phyloP scores from a whole-genome alignment of 92 coral and sea anemone species.

The Virgularia gustaviana region DNA sequence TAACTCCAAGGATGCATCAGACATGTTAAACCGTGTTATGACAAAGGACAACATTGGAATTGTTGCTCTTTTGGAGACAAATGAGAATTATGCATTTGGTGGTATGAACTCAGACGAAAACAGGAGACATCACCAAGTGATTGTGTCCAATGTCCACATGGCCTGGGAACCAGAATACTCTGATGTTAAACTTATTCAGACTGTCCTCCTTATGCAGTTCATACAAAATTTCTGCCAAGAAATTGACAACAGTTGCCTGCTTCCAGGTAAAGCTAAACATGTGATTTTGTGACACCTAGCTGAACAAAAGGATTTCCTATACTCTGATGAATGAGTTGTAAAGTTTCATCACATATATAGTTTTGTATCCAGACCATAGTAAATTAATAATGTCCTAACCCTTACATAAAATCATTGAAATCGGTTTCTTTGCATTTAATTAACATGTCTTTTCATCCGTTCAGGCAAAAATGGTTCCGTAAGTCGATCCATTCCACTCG shows the following conservation, averaged over 20 bases:
- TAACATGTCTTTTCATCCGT: background rate
- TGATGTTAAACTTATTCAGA: constrained; percentile 93
- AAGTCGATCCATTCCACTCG: constrained; percentile 79
- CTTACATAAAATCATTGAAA: too few relatives aligned
- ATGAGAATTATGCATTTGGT: constrained; percentile 57
- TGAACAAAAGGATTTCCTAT: too few relatives aligned
- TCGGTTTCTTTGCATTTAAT: too few relatives aligned
- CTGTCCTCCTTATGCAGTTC: constrained; percentile 94
- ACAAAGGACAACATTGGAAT: constrained; percentile 97
- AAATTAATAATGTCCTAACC: too few relatives aligned
- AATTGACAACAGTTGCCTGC: constrained; percentile 71
- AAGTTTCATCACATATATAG: too few relatives aligned
- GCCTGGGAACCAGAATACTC: constrained; percentile 99
- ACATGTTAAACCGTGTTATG: constrained; percentile 98
- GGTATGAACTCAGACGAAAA: constrained; percentile 57
- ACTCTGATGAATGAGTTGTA: too few relatives aligned
- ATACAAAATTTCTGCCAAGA: constrained; percentile 80
- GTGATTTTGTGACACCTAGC: too few relatives aligned
- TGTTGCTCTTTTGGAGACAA: constrained; percentile 86
- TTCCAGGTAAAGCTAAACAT: constrained; percentile 65
- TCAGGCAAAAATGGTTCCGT: constrained; percentile 97
- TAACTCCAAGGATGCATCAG: constrained; percentile 92
- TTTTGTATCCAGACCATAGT: too few relatives aligned
- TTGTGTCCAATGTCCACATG: constrained; percentile 93
- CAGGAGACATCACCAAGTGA: constrained; percentile 64